Conservation (phyloP, 2,113 vertebrate genomes). For the Eidolon helvum region DNA sequence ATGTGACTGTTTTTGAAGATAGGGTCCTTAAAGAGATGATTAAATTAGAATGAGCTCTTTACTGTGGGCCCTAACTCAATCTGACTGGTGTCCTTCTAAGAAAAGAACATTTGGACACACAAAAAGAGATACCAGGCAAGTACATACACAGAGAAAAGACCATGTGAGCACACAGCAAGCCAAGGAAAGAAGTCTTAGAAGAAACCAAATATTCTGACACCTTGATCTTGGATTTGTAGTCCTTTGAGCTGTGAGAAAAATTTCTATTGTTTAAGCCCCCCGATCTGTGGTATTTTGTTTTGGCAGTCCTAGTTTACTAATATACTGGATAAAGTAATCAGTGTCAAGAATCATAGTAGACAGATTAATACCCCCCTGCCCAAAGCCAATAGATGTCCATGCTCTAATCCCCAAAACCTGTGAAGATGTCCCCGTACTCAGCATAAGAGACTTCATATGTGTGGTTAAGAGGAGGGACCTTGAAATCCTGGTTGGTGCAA, state of each 20-base stretch:
- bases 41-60: neutral
- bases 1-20: neutral
- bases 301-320: neutral
- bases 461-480: neutral
- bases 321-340: neutral
- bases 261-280: neutral
- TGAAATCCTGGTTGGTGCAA: neutral
- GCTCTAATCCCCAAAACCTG: neutral
- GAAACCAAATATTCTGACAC: neutral
- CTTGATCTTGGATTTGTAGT: neutral
- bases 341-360: neutral
- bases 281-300: neutral
- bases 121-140: neutral
- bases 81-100: neutral
- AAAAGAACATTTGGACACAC: neutral
- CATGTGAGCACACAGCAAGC: neutral
- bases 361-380: rapidly evolving
- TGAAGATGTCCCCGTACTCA: neutral
- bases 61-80: neutral
- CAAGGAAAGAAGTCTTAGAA: neutral
- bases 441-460: neutral
- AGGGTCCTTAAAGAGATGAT: neutral
- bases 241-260: neutral
- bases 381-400: neutral
- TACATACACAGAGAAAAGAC: neutral